Base-by-base conservation (phyloP, 1,140 invertebrate species). In the Polyergus mexicanus region DNA sequence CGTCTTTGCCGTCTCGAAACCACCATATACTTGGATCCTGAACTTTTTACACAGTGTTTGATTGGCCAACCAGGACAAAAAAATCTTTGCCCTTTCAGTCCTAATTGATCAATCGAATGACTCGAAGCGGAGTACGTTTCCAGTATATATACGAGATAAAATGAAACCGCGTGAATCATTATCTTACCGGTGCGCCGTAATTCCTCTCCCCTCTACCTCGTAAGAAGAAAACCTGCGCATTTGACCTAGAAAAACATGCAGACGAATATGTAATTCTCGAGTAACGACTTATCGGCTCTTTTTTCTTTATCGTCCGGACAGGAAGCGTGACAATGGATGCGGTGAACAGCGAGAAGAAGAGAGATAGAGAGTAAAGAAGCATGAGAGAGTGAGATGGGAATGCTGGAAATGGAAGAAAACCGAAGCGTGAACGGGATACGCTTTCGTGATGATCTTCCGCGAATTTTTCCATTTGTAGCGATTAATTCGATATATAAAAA, bases 151-250 rank as follows among this genome's bases (percentile, higher is more conserved):
- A 72, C 25, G 51, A 84, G 56, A 80, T 80, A 69, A 32, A 32
- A 80, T 80, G 54, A 56, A 84, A 69, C 51, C 88, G 86, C 77
- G 77, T 89, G 84, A 89, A 32, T 76, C 84, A 81, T 81, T 81
- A 41, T 80, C 62, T 68, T 54, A 56, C 35, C 71, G n/a, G 22
- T 8, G 11, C 19, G 63, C n/a, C 44, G 25, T 2, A 19, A 58
- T n/a, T 32, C 19, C 56, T 16, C 72, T 22, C 22, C 13, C 32
- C 13, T 16, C 11, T 32, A 13, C 13, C 13, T 11, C 77, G 44
- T 32, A 35, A 5, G 65, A 80, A 54, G 76, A 77, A 83, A 84
- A 76, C 71, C 63, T 32, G 32, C 11, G 22, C 10, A 22, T 68
- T 68, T 69, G 63, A 58, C n/a, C 51, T 69, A 69, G 76, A 80